phyloP scores from a whole-genome alignment of 2,797 vertebrate genomes.

The Acrossocheilus fasciatus region DNA sequence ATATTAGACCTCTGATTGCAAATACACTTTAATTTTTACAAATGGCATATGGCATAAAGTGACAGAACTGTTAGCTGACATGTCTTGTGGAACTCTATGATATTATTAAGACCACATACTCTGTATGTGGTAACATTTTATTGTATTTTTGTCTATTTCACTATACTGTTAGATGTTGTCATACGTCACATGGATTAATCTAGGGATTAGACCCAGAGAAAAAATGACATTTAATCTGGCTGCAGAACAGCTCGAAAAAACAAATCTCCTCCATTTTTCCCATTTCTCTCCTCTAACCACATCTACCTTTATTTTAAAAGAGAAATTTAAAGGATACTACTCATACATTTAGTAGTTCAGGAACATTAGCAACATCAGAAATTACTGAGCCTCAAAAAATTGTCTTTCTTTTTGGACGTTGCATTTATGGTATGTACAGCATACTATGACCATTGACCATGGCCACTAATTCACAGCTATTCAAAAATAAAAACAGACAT shows the following conservation, averaged over 20 bases:
- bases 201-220: slow-evolving; percentile 50
- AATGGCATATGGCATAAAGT: not conserved
- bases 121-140: not conserved
- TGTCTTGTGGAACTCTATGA: not conserved
- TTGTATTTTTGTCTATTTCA: not conserved
- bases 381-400: not conserved
- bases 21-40: not conserved
- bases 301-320: not conserved
- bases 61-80: not conserved
- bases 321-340: not conserved
- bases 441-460: not conserved
- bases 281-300: not conserved
- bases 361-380: not conserved
- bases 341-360: not conserved
- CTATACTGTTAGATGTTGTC: not conserved
- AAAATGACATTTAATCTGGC: slow-evolving; percentile 50
- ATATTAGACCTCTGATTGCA: not conserved
- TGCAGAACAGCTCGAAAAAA: slow-evolving; percentile 16
- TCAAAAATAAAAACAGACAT: too few species aligned
- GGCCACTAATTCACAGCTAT: not conserved
- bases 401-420: not conserved
- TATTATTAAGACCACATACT: not conserved
- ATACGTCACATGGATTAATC: slow-evolving; percentile 48
- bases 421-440: not conserved
- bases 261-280: slow-evolving; percentile 9